Evolutionary conservation across 2,888 invertebrate genomes (phyloP).

Genomic region (Dynastes grantii): DNA sequence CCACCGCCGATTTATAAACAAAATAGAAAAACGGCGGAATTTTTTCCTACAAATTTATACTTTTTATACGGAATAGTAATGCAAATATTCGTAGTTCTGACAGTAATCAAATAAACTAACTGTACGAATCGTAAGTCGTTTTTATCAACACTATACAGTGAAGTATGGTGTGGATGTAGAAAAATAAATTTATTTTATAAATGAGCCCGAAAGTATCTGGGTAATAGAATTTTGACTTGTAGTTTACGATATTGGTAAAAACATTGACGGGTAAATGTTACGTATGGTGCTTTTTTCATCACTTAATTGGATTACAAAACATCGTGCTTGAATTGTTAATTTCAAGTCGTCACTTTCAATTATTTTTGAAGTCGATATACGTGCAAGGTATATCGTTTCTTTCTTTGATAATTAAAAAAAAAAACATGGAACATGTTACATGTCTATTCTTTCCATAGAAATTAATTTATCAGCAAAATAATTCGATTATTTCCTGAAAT

Average conservation of each 20-base stretch:
- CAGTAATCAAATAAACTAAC: conserved; percentile 33
- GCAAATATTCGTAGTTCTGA: conserved; percentile 20
- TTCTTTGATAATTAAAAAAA: too few relatives aligned
- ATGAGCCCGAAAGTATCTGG: conserved; percentile 13
- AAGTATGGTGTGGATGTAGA: conserved; percentile 24
- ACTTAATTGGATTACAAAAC: conserved; percentile 5
- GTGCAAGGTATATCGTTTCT: too few relatives aligned
- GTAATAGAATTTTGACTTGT: conserved; percentile 21
- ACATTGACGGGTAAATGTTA: conserved; percentile 16
- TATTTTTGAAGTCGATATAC: neutral
- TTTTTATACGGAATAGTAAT: conserved; percentile 23
- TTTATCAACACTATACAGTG: conserved; percentile 37
- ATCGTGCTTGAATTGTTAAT: neutral
- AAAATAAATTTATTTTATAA: conserved; percentile 7
- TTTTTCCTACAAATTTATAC: conserved; percentile 16
- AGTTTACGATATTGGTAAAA: conserved; percentile 17
- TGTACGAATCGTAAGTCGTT: conserved; percentile 22
- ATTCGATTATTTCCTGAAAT: too few relatives aligned
- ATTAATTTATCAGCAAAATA: too few relatives aligned
- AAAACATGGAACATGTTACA: too few relatives aligned
- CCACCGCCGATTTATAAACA: conserved; percentile 32
- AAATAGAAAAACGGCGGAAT: neutral
- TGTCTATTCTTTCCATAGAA: too few relatives aligned
- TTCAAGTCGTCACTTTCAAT: neutral
- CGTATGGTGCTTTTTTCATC: conserved; percentile 8